Evolutionary conservation across 2,888 invertebrate species (phyloP).

Genomic region (Dione vanillae): DNA sequence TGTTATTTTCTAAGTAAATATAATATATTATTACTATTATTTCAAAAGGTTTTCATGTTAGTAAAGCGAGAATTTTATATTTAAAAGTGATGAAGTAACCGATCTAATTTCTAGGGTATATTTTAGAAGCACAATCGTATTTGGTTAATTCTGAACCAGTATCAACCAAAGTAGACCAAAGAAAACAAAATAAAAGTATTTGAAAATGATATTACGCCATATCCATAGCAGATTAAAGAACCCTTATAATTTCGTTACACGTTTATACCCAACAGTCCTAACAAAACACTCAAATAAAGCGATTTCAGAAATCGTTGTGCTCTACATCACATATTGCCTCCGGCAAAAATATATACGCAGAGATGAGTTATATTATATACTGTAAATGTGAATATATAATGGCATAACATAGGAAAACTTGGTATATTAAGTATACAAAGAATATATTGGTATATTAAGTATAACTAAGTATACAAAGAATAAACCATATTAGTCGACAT

Average conservation of each 20-base stretch:
- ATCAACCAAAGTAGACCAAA: too few species aligned
- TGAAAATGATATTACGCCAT: conserved; percentile 18
- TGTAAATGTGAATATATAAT: conserved; percentile 11
- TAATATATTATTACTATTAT: too few species aligned
- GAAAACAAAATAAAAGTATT: conserved; percentile 15
- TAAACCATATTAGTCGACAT: too few species aligned
- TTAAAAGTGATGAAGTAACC: background rate
- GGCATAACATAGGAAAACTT: background rate
- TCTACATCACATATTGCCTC: conserved; percentile 19
- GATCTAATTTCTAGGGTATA: background rate
- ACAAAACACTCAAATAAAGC: conserved; percentile 34
- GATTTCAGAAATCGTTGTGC: conserved; percentile 23
- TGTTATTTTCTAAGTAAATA: too few species aligned
- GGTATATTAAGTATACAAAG: background rate
- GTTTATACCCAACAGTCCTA: conserved; percentile 28
- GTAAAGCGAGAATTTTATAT: background rate
- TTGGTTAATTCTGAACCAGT: background rate
- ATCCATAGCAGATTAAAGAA: conserved; percentile 29
- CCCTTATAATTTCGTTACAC: conserved; percentile 28
- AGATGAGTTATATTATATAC: background rate
- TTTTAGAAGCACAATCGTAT: background rate
- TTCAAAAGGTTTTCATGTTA: background rate
- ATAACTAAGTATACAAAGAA: too few species aligned
- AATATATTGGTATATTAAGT: too few species aligned
- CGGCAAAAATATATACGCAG: conserved; percentile 10